A percentile compares a stretch with the other conserved stretches of the same genome.
phyloP scores from a whole-genome alignment of 2,888 invertebrate species.

The Agapetus fuscipes region DNA sequence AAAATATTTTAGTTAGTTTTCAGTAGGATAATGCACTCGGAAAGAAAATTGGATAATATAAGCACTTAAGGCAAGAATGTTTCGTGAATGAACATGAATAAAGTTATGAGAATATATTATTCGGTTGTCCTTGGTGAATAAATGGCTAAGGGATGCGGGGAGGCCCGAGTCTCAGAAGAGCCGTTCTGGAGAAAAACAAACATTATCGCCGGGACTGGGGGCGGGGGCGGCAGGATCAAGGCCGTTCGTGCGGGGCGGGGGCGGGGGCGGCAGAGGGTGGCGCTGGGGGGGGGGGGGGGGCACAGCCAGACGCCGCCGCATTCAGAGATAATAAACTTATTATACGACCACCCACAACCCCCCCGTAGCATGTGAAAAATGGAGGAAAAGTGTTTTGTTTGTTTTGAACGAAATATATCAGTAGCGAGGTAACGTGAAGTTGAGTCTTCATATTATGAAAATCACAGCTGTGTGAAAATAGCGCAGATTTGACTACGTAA shows the following conservation, averaged over 20 bases:
- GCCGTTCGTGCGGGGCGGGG: slow-evolving; percentile 11
- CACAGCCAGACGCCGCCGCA: slow-evolving; percentile 6
- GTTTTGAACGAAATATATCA: background rate
- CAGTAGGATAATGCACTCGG: no score
- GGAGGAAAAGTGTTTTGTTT: background rate
- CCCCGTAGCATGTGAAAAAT: background rate
- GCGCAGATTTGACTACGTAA: no score
- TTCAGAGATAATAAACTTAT: slow-evolving; percentile 13
- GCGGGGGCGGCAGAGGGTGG: slow-evolving; percentile 7
- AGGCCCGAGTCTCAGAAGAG: slow-evolving; percentile 12
- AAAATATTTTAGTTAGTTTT: no score
- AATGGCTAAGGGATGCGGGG: background rate
- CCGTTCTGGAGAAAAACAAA: slow-evolving; percentile 19
- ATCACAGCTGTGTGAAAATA: no score
- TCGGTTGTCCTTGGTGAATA: background rate
- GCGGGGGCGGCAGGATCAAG: slow-evolving; percentile 14
- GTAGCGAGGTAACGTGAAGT: no score
- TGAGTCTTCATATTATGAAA: no score
- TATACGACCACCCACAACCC: background rate
- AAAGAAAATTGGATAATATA: no score
- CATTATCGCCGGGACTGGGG: slow-evolving; percentile 15
- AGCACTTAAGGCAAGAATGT: no score
- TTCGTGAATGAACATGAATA: no score
- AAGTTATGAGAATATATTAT: background rate
- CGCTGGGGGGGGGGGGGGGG: slow-evolving; percentile 9